Percentiles rank a stretch among this genome's conserved stretches.
Evolutionary conservation across 1,140 invertebrate species (phyloP).

Genomic region (Lasioglossum baleicum): DNA sequence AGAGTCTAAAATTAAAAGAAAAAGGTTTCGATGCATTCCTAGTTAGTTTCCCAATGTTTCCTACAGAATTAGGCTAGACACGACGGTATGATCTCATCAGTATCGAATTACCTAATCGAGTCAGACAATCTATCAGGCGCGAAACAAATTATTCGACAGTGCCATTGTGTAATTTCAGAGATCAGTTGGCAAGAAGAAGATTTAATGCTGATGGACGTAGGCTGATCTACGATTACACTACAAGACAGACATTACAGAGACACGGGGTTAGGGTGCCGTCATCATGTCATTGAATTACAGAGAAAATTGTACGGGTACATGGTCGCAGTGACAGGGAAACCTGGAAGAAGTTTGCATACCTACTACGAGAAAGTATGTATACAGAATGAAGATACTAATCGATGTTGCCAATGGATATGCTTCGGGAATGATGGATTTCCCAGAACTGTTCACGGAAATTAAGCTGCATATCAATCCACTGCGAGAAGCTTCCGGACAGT

Average conservation of each 20-base stretch:
- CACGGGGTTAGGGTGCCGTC: too few species aligned
- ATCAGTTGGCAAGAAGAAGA: slow-evolving; percentile 2
- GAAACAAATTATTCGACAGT: not conserved
- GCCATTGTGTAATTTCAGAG: not conserved
- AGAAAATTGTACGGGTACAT: not conserved
- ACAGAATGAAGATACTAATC: not conserved
- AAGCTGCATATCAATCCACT: not conserved
- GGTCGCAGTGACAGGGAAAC: not conserved
- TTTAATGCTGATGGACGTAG: not conserved
- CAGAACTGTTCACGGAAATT: not conserved
- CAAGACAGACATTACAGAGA: not conserved
- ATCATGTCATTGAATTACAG: not conserved
- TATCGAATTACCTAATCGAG: too few species aligned
- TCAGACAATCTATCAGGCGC: not conserved
- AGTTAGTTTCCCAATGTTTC: too few species aligned
- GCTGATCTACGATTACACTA: not conserved
- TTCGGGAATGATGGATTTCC: not conserved
- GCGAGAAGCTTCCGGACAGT: not conserved
- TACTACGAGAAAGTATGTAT: not conserved
- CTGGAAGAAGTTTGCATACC: not conserved
- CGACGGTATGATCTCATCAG: too few species aligned
- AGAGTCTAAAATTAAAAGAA: too few species aligned
- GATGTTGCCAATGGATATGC: not conserved
- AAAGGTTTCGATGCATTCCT: too few species aligned
- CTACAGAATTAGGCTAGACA: too few species aligned